Conservation (phyloP, 30 jellyfish, hydroid and myxozoan species). For the Aurelia coerulea region DNA sequence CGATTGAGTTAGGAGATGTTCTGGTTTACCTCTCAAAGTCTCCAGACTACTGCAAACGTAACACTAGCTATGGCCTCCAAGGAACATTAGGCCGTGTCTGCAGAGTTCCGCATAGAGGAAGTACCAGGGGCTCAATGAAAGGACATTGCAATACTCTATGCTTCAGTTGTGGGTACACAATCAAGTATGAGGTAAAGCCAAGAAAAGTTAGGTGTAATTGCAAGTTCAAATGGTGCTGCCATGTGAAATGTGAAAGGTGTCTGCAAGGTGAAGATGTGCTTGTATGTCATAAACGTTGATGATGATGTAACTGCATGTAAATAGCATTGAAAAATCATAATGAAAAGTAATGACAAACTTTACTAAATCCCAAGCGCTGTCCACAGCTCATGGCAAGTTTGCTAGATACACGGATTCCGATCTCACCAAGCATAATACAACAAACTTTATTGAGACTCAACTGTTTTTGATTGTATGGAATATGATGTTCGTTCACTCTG, state of each 20-base stretch:
- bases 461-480: too few species aligned
- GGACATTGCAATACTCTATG: constrained; percentile 74
- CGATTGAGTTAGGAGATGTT: constrained; percentile 31
- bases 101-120: constrained; percentile 30
- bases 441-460: too few species aligned
- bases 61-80: constrained; percentile 49
- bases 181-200: constrained; percentile 44
- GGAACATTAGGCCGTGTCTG: constrained; percentile 83
- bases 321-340: too few species aligned
- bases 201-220: constrained; percentile 72
- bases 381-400: too few species aligned
- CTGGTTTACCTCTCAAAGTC: constrained; percentile 77
- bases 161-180: constrained; percentile 75
- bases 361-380: too few species aligned
- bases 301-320: too few species aligned
- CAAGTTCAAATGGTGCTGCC: constrained; percentile 85
- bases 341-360: too few species aligned
- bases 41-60: constrained; percentile 76
- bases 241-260: constrained; percentile 70
- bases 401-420: too few species aligned
- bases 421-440: too few species aligned
- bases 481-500: too few species aligned
- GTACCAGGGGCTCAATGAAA: constrained; percentile 37
- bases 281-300: constrained; percentile 19
- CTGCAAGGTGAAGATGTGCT: constrained; percentile 36